phyloP scores from a whole-genome alignment of 2,113 vertebrate species.

The Alces alces region DNA sequence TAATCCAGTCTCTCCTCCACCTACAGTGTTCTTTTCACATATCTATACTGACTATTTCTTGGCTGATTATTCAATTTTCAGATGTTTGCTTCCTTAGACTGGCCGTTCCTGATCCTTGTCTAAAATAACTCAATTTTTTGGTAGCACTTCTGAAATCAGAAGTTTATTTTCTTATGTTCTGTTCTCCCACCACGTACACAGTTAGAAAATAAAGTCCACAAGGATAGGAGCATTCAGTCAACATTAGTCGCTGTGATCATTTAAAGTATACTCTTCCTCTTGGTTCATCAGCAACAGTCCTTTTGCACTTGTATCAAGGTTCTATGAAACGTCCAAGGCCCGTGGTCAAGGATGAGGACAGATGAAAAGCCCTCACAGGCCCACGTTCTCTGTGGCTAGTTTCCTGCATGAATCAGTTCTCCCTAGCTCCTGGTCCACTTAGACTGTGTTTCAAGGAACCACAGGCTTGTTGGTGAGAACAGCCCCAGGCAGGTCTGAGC shows the following conservation, averaged over 20 bases:
- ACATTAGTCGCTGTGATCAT: neutral
- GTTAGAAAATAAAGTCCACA: neutral
- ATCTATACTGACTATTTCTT: neutral
- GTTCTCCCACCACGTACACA: neutral
- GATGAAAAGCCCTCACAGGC: neutral
- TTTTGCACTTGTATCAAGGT: neutral
- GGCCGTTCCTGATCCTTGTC: neutral
- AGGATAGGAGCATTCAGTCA: neutral
- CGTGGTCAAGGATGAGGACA: neutral
- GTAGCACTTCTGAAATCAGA: neutral
- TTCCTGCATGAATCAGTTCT: neutral
- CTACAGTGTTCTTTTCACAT: rapidly evolving
- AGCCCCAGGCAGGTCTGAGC: neutral
- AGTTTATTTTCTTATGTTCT: neutral
- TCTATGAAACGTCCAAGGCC: neutral
- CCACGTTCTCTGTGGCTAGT: neutral
- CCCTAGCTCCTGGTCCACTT: neutral
- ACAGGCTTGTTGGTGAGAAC: no score
- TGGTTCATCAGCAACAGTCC: neutral
- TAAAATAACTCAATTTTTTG: neutral
- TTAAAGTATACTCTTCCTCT: neutral
- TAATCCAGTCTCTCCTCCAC: neutral
- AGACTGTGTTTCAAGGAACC: neutral
- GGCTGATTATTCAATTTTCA: neutral
- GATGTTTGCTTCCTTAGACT: neutral